Percentiles rank a stretch among this genome's conserved stretches.
phyloP scores from a whole-genome alignment of 2,113 vertebrate genomes.

The Leptosomus discolor region DNA sequence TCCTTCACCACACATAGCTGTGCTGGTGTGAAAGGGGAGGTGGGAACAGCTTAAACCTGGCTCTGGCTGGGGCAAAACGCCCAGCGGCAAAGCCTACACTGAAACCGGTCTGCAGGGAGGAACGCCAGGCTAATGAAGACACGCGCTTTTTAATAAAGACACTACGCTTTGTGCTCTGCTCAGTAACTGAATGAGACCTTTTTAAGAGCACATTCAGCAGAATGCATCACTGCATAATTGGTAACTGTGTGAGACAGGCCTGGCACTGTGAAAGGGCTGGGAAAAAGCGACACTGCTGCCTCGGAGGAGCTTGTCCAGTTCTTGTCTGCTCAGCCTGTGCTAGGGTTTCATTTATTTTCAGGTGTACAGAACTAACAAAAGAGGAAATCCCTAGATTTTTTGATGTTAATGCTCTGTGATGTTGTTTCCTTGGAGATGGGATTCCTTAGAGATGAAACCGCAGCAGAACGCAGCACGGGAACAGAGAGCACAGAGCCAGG shows the following conservation, averaged over 20 bases:
- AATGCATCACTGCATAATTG: background rate
- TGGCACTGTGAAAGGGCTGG: background rate
- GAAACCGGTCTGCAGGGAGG: background rate
- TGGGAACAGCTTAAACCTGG: background rate
- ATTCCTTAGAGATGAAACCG: background rate
- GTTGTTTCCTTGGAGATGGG: constrained; percentile 36
- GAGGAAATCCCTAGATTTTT: constrained; percentile 13
- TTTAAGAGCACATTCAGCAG: constrained; percentile 4
- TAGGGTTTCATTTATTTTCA: background rate
- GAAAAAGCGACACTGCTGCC: background rate
- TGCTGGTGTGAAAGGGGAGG: background rate
- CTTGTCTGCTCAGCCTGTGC: background rate
- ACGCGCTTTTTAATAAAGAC: background rate
- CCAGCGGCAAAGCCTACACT: background rate
- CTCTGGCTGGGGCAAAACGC: background rate
- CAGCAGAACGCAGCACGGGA: background rate
- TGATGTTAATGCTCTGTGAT: background rate
- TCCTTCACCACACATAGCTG: background rate
- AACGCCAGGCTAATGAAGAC: background rate
- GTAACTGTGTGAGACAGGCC: background rate
- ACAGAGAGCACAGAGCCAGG: background rate
- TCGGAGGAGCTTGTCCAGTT: background rate
- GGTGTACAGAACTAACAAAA: background rate
- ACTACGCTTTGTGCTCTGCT: background rate
- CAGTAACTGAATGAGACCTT: background rate